A percentile compares a stretch with the other conserved stretches of the same genome.
Conservation (phyloP, 1,140 invertebrate genomes). For the Drosophila ficusphila region DNA sequence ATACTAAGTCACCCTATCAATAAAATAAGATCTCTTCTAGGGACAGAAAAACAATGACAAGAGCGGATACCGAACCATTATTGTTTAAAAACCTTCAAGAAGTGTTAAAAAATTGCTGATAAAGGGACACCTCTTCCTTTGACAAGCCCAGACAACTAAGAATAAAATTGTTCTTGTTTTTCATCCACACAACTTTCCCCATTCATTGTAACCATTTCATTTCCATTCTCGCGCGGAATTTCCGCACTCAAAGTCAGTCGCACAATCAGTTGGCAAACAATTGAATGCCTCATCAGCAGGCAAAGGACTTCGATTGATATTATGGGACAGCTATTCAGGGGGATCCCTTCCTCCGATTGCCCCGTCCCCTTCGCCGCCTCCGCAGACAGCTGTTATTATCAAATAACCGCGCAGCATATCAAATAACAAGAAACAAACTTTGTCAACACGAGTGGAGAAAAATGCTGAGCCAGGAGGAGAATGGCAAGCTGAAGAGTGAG, state of each 20-base stretch:
- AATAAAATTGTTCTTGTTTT: conserved; percentile 23
- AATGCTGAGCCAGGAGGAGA: conserved; percentile 47
- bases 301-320: conserved; percentile 56
- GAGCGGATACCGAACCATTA: not conserved
- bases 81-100: not conserved
- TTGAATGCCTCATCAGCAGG: conserved; percentile 68
- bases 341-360: not conserved
- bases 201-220: conserved; percentile 8
- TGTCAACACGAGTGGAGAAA: conserved; percentile 52
- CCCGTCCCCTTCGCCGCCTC: not conserved
- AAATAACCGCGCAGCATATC: conserved; percentile 75
- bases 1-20: too few species aligned
- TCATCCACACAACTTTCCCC: not conserved
- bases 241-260: conserved; percentile 28
- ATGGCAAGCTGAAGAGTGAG: too few species aligned
- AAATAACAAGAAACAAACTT: conserved; percentile 74
- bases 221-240: conserved; percentile 26
- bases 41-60: too few species aligned
- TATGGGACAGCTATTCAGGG: conserved; percentile 36
- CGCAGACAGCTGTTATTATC: conserved; percentile 73
- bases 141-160: conserved; percentile 2
- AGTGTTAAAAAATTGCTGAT: not conserved
- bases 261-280: conserved; percentile 69
- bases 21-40: too few species aligned
- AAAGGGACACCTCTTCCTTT: conserved; percentile 3